phyloP scores from a whole-genome alignment of 2,888 invertebrate species.

The Clostera curtula region DNA sequence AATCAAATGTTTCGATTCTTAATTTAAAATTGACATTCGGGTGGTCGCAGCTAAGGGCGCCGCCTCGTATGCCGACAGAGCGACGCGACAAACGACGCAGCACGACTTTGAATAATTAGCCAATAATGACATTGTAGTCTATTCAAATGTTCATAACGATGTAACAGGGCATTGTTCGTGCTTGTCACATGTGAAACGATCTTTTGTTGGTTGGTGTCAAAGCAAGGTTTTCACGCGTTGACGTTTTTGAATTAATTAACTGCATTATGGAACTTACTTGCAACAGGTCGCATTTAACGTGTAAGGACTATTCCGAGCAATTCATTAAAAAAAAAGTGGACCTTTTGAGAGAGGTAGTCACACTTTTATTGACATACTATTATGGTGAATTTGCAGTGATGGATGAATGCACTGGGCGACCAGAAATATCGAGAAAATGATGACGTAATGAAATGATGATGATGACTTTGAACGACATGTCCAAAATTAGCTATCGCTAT shows the following conservation, averaged over 20 bases:
- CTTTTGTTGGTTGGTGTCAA: slow-evolving; percentile 20
- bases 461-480: no score
- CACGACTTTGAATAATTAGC: slow-evolving; percentile 30
- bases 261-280: slow-evolving; percentile 15
- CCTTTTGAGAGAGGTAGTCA: no score
- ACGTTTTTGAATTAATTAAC: slow-evolving; percentile 10
- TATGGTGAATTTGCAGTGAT: no score
- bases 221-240: slow-evolving; percentile 15
- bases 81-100: slow-evolving; percentile 20
- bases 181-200: slow-evolving; percentile 13
- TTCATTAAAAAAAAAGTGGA: no score
- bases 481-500: no score
- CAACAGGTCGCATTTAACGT: no score
- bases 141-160: slow-evolving; percentile 24
- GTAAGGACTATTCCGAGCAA: no score
- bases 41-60: slow-evolving; percentile 25
- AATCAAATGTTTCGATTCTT: slow-evolving; percentile 37
- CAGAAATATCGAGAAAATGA: no score
- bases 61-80: slow-evolving; percentile 17
- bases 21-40: slow-evolving; percentile 24
- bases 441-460: no score
- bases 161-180: slow-evolving; percentile 23
- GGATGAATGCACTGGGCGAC: no score
- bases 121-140: slow-evolving; percentile 29
- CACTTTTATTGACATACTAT: no score